Percentiles rank a stretch among this genome's conserved stretches.
These are phyloP conservation scores for Zele albiditarsus DNA, from an alignment of 2,888 invertebrate species.

Conservation along the genomic window DNA sequence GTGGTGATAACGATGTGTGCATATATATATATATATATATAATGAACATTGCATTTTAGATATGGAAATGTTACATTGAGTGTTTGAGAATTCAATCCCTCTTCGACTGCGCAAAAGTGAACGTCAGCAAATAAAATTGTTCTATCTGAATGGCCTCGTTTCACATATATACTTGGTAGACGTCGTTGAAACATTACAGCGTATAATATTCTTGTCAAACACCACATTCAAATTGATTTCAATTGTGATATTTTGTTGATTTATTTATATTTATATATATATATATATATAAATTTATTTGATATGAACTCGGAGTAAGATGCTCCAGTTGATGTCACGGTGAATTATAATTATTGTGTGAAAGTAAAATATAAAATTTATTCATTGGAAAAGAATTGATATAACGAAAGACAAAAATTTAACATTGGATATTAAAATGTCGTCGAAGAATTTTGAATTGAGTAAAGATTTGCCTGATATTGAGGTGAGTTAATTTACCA, in stretches of 20 bases:
- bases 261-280: background rate
- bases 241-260: background rate
- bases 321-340: constrained; percentile 55
- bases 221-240: too few relatives aligned
- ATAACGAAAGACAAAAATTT: too few relatives aligned
- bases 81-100: background rate
- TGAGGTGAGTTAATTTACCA: constrained; percentile 77
- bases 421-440: constrained; percentile 53
- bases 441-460: constrained; percentile 73
- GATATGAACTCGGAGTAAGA: constrained; percentile 57
- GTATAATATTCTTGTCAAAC: background rate
- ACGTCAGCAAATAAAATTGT: background rate
- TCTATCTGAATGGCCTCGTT: background rate
- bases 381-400: background rate
- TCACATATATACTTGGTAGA: background rate
- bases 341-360: background rate
- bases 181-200: background rate
- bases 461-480: constrained; percentile 86
- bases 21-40: too few relatives aligned
- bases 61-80: too few relatives aligned
- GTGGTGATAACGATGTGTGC: too few relatives aligned
- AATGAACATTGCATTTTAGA: too few relatives aligned
- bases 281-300: background rate
- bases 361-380: background rate
- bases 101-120: background rate